Evolutionary conservation across 2,797 vertebrate genomes (phyloP).

Genomic region (Acrossocheilus fasciatus): DNA sequence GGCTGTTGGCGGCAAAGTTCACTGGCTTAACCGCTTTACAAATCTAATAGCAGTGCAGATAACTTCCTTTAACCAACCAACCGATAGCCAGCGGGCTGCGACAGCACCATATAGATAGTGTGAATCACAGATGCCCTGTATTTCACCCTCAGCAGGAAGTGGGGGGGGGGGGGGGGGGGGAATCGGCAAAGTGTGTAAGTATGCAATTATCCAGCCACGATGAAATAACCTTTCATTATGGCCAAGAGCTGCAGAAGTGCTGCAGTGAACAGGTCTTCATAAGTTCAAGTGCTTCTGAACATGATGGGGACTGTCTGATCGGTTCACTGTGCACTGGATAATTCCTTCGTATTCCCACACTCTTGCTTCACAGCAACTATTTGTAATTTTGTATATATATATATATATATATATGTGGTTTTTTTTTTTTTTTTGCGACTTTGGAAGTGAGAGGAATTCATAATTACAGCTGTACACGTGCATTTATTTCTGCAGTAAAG

Average conservation of each 20-base stretch:
- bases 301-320: background rate
- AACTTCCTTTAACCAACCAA: background rate
- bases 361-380: no score
- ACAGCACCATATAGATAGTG: background rate
- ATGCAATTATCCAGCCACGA: background rate
- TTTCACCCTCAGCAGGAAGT: constrained; percentile 26
- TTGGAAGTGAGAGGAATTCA: no score
- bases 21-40: constrained; percentile 22
- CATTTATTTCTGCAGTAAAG: no score
- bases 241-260: background rate
- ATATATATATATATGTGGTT: no score
- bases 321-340: background rate
- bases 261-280: background rate
- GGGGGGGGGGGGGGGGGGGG: background rate
- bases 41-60: background rate
- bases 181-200: background rate
- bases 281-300: background rate
- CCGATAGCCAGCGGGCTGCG: background rate
- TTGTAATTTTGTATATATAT: no score
- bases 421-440: no score
- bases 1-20: background rate
- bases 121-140: background rate
- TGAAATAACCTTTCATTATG: constrained; percentile 2
- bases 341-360: background rate
- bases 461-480: no score